phyloP scores from a whole-genome alignment of 2,113 vertebrate genomes.

The Equus quagga region DNA sequence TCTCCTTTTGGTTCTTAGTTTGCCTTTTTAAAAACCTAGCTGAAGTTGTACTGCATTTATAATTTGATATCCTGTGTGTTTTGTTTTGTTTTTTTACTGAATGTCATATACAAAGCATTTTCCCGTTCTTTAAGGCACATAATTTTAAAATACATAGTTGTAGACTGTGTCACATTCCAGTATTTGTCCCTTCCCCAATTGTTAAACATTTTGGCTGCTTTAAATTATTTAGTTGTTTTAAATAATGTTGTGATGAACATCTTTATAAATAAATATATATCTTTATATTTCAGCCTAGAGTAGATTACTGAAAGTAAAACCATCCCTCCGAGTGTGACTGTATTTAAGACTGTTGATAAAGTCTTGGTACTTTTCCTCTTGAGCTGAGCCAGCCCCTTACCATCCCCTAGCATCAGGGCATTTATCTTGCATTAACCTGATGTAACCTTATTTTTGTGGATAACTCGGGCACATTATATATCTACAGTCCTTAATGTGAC shows the following conservation, averaged over 20 bases:
- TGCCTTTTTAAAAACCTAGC: not conserved
- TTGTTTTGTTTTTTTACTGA: no score
- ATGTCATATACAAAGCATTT: not conserved
- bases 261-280: not conserved
- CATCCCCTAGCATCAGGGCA: not conserved
- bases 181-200: not conserved
- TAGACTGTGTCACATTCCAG: not conserved
- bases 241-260: not conserved
- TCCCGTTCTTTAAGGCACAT: not conserved
- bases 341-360: not conserved
- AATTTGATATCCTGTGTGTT: not conserved
- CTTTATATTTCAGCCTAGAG: not conserved
- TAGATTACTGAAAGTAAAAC: not conserved
- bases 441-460: not conserved
- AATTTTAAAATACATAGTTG: not conserved
- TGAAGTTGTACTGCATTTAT: not conserved
- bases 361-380: not conserved
- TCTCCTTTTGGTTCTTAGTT: not conserved
- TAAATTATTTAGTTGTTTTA: conserved; percentile 11
- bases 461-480: not conserved
- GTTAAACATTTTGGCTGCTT: not conserved
- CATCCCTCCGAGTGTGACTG: not conserved
- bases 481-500: not conserved
- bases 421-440: not conserved
- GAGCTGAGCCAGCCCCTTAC: not conserved